Base-by-base conservation (phyloP, 2,797 vertebrate genomes). In the Alauda arvensis region DNA sequence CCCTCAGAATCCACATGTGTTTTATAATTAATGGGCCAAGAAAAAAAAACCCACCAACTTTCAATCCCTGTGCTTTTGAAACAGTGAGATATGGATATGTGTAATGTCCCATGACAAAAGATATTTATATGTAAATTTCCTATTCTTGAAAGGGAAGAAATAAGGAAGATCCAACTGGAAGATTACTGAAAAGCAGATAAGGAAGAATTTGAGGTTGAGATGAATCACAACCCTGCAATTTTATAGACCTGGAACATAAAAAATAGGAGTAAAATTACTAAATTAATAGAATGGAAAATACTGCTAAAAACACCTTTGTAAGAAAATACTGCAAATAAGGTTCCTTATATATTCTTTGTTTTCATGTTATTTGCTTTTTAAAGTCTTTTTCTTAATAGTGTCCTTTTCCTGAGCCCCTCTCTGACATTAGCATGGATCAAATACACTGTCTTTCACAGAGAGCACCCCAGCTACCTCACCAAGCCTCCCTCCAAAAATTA, bases 11-110 rank as follows among this genome's bases (percentile, higher is more conserved):
- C 61, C 43, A 87, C 23, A 16, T 92, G 76, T 88, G 71, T 94
- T 95, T 96, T 89, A 88, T 95, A 89, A 89, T 96, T 95, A 92
- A 93, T 88, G 59, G 48, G 23, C 17, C 8, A 8, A 92, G 66
- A 49, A 37, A 37, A 86, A 60, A 82, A 70, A 37, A 10, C 37
- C 10, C 10, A 37, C 31, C 24, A 52, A 3, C n/a, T 43, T 43
- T 66, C 45, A 69, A 16, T 24, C 29, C 33, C 37, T 39, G 25
- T 37, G 20, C 10, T 68, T 88, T 77, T 63, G 28, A 79, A 85
- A 70, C 8, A 88, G n/a, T 16, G 68, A 51, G 46, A 55, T 13
- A 37, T 40, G 11, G 29, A 5, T 45, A 34, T 55, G 20, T 55
- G 53, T 62, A 60, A 80, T 60, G 48, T 8, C 16, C 20, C 48